Evolutionary conservation across 2,888 invertebrate species (phyloP), one percentile per base, ranked within the genome.

Genomic region (Lepidochitona cinerea): DNA sequence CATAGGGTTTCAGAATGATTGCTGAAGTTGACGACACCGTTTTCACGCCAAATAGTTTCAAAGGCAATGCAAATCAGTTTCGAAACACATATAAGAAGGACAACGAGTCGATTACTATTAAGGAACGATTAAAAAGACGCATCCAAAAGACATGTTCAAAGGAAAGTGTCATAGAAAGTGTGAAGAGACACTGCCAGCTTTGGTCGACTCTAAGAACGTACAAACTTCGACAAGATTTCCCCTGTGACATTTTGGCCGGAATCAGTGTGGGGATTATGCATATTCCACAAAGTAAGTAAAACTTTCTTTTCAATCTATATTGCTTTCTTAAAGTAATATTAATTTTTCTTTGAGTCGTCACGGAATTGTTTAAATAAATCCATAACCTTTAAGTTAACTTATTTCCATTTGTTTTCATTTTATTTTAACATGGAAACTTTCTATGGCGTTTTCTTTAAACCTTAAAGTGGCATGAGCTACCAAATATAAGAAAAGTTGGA

Each of bases 201-300:
- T 73, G 85, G 29, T 65, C 72, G 26, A 85, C 83, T 26, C 74
- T 87, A 70, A 78, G 70, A 32, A 74, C 75, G 18, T 87, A 87
- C 75, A 79, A 75, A 32, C n/a, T 79, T 6, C 79, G 67, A 71
- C 74, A 85, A 41, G 90, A 94, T 89, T 91, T 96, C 29, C 80
- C 94, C 0, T 93, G 93, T 14, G 97, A 97, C 91, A 82, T 95
- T 53, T 93, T 96, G 5, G 94, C 96, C 0, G 97, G 97, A 0
- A 93, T 95, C 37, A 97, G 97, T 0, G 95, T 96, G 0, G 96
- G 86, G 7, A 79, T 88, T 53, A 88, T 88, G 87, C 86, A 88
- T 75, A 86, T 88, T 66, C 88, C 88, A 29, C 88, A 88, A 80
- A 85, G 87, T 85, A 65, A 72, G 77, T 67, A 49, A 5, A 49